Evolutionary conservation across 2,113 vertebrate species (phyloP).

Genomic region (Desmodus rotundus): DNA sequence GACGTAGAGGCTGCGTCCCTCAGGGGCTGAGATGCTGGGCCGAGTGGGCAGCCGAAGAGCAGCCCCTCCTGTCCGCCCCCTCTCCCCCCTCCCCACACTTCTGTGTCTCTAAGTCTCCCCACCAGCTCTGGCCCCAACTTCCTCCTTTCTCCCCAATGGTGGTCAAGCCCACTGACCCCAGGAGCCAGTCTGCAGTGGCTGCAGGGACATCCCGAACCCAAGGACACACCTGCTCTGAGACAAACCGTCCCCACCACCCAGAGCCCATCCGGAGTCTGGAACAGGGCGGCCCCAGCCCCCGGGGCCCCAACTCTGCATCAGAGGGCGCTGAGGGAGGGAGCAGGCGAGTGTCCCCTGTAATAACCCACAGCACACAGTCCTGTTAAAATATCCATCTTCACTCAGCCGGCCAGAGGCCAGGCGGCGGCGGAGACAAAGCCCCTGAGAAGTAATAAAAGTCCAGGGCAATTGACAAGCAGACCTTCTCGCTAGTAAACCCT

Average conservation of each 20-base stretch:
- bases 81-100: rapidly evolving
- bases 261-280: neutral
- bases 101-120: too few species aligned
- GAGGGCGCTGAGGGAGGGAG: neutral
- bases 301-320: neutral
- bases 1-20: neutral
- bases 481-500: neutral
- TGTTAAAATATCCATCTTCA: slow-evolving; percentile 68
- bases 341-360: neutral
- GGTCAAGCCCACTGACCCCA: neutral
- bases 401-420: slow-evolving; percentile 56
- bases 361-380: slow-evolving; percentile 23
- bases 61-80: neutral
- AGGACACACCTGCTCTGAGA: neutral
- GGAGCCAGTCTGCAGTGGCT: neutral
- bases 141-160: neutral
- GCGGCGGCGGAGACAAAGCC: slow-evolving; percentile 57
- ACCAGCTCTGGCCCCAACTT: rapidly evolving
- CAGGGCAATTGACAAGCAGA: slow-evolving; percentile 45
- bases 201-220: neutral
- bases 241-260: neutral
- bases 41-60: rapidly evolving
- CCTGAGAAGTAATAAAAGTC: slow-evolving; percentile 62
- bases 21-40: neutral
- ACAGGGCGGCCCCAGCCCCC: rapidly evolving